phyloP scores from a whole-genome alignment of 2,888 invertebrate genomes.

The Ophraella communa region DNA sequence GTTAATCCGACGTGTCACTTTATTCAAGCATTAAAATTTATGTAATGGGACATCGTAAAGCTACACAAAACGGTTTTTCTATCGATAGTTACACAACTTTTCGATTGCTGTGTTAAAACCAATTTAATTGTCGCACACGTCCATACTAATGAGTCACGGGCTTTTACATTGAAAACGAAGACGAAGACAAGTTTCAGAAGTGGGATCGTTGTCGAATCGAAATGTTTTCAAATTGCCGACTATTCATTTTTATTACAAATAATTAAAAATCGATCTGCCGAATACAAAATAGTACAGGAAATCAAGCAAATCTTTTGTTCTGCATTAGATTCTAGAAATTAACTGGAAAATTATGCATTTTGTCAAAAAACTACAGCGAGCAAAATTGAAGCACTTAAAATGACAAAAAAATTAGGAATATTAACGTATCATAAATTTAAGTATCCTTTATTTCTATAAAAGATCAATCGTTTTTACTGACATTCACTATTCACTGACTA shows the following conservation, averaged over 20 bases:
- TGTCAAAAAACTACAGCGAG: too few relatives aligned
- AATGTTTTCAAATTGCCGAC: neutral
- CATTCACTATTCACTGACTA: too few relatives aligned
- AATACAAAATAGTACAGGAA: too few relatives aligned
- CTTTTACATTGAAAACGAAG: neutral
- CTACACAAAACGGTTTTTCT: constrained; percentile 1
- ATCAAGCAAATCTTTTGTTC: too few relatives aligned
- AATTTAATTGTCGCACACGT: constrained; percentile 2
- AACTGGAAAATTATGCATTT: too few relatives aligned
- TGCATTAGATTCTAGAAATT: too few relatives aligned
- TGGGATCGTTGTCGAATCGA: neutral
- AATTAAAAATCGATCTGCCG: neutral
- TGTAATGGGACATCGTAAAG: neutral
- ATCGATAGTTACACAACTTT: neutral
- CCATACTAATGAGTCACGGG: neutral
- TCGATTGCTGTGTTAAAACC: neutral
- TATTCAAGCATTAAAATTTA: neutral
- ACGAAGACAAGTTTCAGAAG: neutral
- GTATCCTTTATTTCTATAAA: too few relatives aligned
- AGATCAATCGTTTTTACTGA: too few relatives aligned
- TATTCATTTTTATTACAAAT: neutral
- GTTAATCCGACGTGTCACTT: neutral
- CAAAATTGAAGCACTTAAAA: too few relatives aligned
- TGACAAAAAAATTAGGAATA: too few relatives aligned
- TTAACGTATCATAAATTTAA: too few relatives aligned